phyloP scores from a whole-genome alignment of 2,113 vertebrate species.

The Pollimyrus isidori region DNA sequence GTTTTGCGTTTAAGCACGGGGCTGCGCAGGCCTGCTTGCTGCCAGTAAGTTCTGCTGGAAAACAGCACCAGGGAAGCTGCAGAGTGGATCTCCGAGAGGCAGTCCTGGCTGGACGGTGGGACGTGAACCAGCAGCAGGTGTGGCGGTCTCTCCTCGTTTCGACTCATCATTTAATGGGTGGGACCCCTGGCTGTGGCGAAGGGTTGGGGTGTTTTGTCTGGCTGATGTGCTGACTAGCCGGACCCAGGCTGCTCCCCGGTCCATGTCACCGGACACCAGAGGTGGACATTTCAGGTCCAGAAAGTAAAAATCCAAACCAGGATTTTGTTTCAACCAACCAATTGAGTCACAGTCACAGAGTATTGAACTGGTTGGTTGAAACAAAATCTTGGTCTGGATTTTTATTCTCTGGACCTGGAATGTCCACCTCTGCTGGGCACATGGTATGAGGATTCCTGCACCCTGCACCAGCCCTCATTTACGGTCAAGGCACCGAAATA shows the following conservation, averaged over 20 bases:
- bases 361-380: too few species aligned
- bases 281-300: too few species aligned
- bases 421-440: not conserved
- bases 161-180: not conserved
- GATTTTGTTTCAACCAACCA: too few species aligned
- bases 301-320: too few species aligned
- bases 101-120: not conserved
- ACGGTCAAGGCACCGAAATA: not conserved
- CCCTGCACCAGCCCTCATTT: not conserved
- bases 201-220: not conserved
- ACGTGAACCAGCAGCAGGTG: not conserved
- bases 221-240: not conserved
- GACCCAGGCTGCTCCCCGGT: not conserved
- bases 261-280: not conserved
- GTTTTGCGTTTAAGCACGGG: constrained; percentile 32
- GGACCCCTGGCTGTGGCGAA: not conserved
- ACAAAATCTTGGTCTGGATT: too few species aligned
- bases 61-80: constrained; percentile 22
- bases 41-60: constrained; percentile 30
- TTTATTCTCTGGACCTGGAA: too few species aligned
- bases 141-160: not conserved
- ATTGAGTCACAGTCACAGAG: too few species aligned
- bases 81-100: constrained; percentile 17
- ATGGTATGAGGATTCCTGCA: not conserved
- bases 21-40: constrained; percentile 20